These are phyloP conservation scores for Mormyrus proboscirostris DNA, from an alignment of 2,797 vertebrate species.

Conservation along the genomic window DNA sequence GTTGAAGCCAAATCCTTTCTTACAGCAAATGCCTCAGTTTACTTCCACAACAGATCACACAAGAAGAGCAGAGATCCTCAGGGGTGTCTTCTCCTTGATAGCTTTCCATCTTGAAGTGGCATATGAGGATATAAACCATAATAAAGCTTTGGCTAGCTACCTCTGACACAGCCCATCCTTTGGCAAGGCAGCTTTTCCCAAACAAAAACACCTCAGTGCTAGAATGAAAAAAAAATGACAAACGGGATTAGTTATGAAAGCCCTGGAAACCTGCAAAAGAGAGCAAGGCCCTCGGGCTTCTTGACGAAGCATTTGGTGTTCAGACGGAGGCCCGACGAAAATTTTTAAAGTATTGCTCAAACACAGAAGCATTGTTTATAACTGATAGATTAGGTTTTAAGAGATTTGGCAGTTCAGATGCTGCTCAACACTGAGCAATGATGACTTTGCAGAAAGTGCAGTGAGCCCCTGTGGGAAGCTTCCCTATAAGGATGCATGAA, in stretches of 20 bases:
- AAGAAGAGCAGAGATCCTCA: slow-evolving; percentile 49
- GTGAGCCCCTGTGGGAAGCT: slow-evolving; percentile 33
- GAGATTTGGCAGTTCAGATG: slow-evolving; percentile 25
- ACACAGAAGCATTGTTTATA: slow-evolving; percentile 30
- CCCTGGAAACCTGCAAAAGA: slow-evolving; percentile 23
- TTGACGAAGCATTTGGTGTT: slow-evolving; percentile 17
- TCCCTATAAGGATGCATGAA: slow-evolving; percentile 21
- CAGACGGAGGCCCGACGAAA: slow-evolving; percentile 12
- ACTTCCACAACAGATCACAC: slow-evolving; percentile 62
- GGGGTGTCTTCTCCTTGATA: slow-evolving; percentile 47
- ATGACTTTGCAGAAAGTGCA: slow-evolving; percentile 44
- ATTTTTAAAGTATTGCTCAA: slow-evolving; percentile 19
- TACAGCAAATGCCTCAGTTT: slow-evolving; percentile 57
- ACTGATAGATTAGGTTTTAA: slow-evolving; percentile 22
- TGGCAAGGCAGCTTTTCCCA: slow-evolving; percentile 27
- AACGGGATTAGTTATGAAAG: slow-evolving; percentile 39
- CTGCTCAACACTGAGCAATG: slow-evolving; percentile 36
- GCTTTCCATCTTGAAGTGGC: slow-evolving; percentile 43
- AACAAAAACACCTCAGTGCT: slow-evolving; percentile 33
- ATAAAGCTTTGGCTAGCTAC: slow-evolving; percentile 30
- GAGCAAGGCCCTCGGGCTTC: slow-evolving; percentile 22
- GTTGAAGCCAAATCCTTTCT: slow-evolving; percentile 57
- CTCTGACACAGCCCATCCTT: slow-evolving; percentile 30
- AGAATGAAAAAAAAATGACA: slow-evolving; percentile 28
- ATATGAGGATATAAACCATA: slow-evolving; percentile 35